Evolutionary conservation across 1,140 invertebrate genomes (phyloP).

Genomic region (Trachymyrmex cornetzi): DNA sequence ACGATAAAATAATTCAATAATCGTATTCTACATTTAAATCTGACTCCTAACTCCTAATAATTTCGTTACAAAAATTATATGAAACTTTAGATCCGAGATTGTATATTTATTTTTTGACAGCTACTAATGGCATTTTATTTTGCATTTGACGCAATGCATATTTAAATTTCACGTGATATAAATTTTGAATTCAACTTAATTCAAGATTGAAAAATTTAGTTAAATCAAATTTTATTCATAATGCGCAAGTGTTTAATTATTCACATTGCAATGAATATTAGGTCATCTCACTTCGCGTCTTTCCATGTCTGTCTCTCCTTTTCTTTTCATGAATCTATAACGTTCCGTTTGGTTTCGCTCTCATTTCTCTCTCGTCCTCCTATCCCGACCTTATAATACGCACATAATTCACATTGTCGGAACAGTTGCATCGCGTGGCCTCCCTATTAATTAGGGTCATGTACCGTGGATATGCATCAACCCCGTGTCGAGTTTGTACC

Average conservation of each 20-base stretch:
- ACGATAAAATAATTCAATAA: constrained; percentile 6
- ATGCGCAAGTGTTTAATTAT: constrained; percentile 27
- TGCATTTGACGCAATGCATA: not conserved
- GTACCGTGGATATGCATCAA: constrained; percentile 84
- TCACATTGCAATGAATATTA: not conserved
- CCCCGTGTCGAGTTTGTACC: constrained; percentile 71
- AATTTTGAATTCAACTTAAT: constrained; percentile 1
- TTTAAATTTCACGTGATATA: not conserved
- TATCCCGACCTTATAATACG: constrained; percentile 56
- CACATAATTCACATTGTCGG: constrained; percentile 82
- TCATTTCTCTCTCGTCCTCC: constrained; percentile 40
- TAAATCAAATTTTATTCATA: not conserved
- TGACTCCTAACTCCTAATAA: not conserved
- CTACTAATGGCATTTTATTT: not conserved
- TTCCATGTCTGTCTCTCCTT: constrained; percentile 15
- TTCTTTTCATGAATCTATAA: constrained; percentile 40
- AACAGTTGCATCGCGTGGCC: constrained; percentile 85
- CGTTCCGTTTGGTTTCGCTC: constrained; percentile 37
- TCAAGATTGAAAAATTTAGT: not conserved
- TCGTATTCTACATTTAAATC: not conserved
- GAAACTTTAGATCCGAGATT: not conserved
- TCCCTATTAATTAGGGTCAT: constrained; percentile 86
- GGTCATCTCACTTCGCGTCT: not conserved
- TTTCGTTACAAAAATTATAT: not conserved
- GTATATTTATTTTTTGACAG: not conserved